These are phyloP conservation scores for Pyrgilauda ruficollis DNA, from an alignment of 2,113 vertebrate genomes.

Conservation along the genomic window DNA sequence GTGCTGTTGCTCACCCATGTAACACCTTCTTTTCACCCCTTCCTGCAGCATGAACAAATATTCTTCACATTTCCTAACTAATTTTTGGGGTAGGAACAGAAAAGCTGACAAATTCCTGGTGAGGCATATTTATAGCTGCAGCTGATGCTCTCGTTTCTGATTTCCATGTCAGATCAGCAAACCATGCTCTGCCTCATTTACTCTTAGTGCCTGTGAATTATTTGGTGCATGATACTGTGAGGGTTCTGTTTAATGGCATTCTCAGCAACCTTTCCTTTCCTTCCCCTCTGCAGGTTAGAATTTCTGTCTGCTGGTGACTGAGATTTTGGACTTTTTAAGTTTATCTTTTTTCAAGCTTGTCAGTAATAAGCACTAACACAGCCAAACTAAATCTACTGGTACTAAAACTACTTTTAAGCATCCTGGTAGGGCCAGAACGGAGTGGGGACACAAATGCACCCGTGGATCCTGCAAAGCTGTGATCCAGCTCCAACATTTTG, in stretches of 20 bases:
- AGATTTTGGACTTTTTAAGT: not conserved
- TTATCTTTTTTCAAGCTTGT: not conserved
- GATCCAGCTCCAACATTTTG: not conserved
- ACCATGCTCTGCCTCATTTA: not conserved
- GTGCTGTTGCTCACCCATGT: not conserved
- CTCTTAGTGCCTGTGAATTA: not conserved
- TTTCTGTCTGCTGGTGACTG: not conserved
- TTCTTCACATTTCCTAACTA: not conserved
- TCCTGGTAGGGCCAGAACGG: not conserved
- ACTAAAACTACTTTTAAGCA: not conserved
- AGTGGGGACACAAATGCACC: not conserved
- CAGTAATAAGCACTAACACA: not conserved
- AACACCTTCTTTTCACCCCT: not conserved
- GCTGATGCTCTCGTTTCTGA: not conserved
- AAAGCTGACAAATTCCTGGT: conserved; percentile 6
- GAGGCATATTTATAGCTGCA: not conserved
- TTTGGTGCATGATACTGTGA: not conserved
- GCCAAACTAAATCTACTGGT: not conserved
- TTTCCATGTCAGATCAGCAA: not conserved
- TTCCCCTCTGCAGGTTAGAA: not conserved
- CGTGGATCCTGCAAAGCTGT: not conserved
- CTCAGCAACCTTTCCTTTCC: not conserved
- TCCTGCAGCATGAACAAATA: conserved; percentile 18
- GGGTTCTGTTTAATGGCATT: not conserved
- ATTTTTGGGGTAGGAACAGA: not conserved